These are phyloP conservation scores for Lineus longissimus DNA, from an alignment of 1,140 invertebrate species.

Conservation along the genomic window DNA sequence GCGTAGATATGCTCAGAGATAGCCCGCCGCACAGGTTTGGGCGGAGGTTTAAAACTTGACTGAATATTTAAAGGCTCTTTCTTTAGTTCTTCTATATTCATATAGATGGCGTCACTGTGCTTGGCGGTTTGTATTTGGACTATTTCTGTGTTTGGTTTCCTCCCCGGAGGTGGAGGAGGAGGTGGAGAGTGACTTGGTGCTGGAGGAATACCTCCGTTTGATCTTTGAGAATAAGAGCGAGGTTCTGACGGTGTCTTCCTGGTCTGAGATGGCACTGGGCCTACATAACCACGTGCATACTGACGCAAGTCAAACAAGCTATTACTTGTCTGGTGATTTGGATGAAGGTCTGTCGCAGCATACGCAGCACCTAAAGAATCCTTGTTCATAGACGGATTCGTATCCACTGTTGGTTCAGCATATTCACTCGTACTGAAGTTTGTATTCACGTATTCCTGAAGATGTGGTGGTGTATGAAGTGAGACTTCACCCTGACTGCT, in stretches of 20 bases:
- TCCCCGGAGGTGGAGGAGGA: conserved; percentile 8
- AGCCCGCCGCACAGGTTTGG: background rate
- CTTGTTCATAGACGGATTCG: too few species aligned
- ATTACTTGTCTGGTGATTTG: too few species aligned
- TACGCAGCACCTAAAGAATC: too few species aligned
- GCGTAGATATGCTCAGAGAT: conserved; percentile 24
- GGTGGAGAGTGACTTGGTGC: conserved; percentile 17
- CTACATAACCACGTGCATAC: background rate
- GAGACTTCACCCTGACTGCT: background rate
- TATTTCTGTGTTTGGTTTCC: conserved; percentile 23
- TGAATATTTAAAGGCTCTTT: conserved; percentile 27
- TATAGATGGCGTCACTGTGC: conserved; percentile 27
- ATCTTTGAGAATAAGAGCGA: background rate
- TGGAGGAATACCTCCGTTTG: conserved; percentile 9
- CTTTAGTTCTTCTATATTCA: conserved; percentile 30
- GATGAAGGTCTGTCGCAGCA: too few species aligned
- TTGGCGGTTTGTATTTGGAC: conserved; percentile 32
- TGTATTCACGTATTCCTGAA: too few species aligned
- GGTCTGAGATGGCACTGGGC: background rate
- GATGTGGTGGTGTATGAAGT: too few species aligned
- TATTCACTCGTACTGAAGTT: too few species aligned
- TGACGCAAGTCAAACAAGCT: background rate
- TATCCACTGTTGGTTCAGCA: too few species aligned
- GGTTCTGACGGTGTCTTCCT: background rate
- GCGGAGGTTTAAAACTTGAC: conserved; percentile 46